Evolutionary conservation across 2,888 invertebrate species (phyloP), one percentile per base, ranked within the genome.

Genomic region (Sicus ferrugineus): DNA sequence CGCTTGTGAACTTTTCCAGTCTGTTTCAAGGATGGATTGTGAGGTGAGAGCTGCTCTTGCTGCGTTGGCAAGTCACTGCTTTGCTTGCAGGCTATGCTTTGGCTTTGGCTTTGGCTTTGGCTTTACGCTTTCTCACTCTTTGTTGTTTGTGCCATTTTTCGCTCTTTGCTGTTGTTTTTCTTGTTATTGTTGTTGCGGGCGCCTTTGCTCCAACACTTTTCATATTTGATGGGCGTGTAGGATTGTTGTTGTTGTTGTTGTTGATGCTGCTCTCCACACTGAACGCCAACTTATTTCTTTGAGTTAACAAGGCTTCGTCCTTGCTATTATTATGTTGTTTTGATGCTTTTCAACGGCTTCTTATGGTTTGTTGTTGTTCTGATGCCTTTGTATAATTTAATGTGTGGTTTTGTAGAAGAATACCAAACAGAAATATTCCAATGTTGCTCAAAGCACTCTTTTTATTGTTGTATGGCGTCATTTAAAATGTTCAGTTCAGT

Each of bases 241-340:
- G 50, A 21, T n/a, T 1, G 23, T 52, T 4, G n/a, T n/a, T n/a
- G n/a, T n/a, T n/a, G n/a, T n/a, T n/a, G n/a, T n/a, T n/a, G n/a
- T n/a, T n/a, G 14, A 2, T 7, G 34, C 34, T 34, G 7, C 14
- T 30, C 31, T 52, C 34, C 52, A 19, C 34, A 6, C 52, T 50
- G 34, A 50, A 50, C 34, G 31, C 64, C 52, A 64, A 52, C 52
- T 64, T 31, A 64, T 64, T 31, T 52, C 64, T 31, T 64, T 64
- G 64, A 64, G 52, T 64, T 64, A 64, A 52, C n/a, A n/a, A 64
- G 50, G 50, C 64, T 64, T 64, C 31, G 64, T 64, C 52, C 64
- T 64, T 64, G n/a, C n/a, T n/a, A 64, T 52, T 52, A 64, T 50
- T 64, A 50, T 64, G 64, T 64, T 52, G 64, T 50, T 64, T 64